A percentile compares a stretch with the other conserved stretches of the same genome.
Evolutionary conservation across 2,797 vertebrate species (phyloP).

Genomic region (Eutrigla gurnardus): DNA sequence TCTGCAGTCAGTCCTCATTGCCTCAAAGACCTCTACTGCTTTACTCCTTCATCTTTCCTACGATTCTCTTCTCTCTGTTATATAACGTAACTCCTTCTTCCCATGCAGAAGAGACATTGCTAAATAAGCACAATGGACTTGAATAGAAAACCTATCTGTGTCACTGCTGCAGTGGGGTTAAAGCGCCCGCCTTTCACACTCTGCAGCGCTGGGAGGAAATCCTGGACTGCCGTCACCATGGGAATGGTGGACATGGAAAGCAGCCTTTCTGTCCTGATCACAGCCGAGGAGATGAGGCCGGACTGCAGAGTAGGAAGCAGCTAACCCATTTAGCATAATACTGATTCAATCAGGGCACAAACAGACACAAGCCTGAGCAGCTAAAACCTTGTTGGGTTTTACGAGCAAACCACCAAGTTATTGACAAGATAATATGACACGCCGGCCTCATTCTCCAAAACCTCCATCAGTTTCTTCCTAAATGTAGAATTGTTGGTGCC

Average conservation of each 20-base stretch:
- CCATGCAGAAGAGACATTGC: not conserved
- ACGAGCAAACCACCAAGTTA: no score
- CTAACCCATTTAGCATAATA: not conserved
- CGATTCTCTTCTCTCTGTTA: conserved; percentile 9
- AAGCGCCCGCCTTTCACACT: not conserved
- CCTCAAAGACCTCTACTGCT: conserved; percentile 14
- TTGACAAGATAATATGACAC: no score
- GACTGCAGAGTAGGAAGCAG: conserved; percentile 61
- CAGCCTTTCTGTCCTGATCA: conserved; percentile 54
- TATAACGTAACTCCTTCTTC: conserved; percentile 8
- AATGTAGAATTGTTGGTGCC: no score
- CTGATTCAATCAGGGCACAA: no score
- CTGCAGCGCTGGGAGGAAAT: conserved; percentile 45
- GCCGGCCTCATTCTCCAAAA: no score
- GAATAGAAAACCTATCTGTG: not conserved
- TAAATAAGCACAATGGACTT: not conserved
- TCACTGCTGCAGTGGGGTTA: conserved; percentile 38
- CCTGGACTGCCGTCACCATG: conserved; percentile 58
- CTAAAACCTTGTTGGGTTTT: no score
- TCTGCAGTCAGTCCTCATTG: conserved; percentile 26
- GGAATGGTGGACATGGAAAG: conserved; percentile 59
- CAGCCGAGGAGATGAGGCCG: conserved; percentile 41
- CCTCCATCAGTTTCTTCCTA: no score
- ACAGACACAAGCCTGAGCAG: conserved; percentile 9
- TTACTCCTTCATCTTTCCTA: conserved; percentile 15